Base-by-base conservation (phyloP, 1,140 invertebrate species). In the Penaeus indicus region DNA sequence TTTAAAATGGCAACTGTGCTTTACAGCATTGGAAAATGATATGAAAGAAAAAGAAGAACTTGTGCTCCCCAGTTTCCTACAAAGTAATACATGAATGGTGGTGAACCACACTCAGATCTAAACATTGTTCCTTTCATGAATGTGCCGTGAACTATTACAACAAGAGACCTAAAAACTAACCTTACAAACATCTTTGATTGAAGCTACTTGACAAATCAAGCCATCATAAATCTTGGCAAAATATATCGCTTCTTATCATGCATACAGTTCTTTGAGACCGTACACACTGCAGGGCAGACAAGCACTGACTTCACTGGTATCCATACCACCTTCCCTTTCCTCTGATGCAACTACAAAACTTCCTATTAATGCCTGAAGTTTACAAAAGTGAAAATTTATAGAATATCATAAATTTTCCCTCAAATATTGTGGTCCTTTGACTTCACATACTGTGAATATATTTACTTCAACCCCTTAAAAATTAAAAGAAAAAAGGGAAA, bases 361-460 rank as follows among this genome's bases (percentile, higher is more conserved):
- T 84, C n/a, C 72, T 75, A 27, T 63, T 61, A 83, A 83, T 88
- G 61, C 54, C 54, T 75, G 60, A 75, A 77, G 80, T 42, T 79
- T 88, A 88, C 80, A 88, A 88, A 88, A 88, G 81, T 88, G 81
- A 64, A 84, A 88, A 88, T 84, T 86, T 78, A 84, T 84, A 54
- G 72, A 54, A 84, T 60, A 47, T 81, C 82, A 83, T 82, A 62
- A 88, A 78, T 63, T 86, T 83, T 88, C 27, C 61, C 47, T 38
- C 60, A 62, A 64, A 88, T 78, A 72, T 88, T 88, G 60, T 88
- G 86, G 64, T 88, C 87, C 81, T 63, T 88, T 64, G 64, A 72
- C 67, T 82, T 72, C 67, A 80, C 64, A 69, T 67, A 32, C 27
- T 54, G 47, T 78, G 69, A 47, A 27, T 32, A 77, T 77, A 78